These are phyloP conservation scores for Geopemphigus sp. DNA, from an alignment of 1,140 invertebrate genomes.

Conservation along the genomic window DNA sequence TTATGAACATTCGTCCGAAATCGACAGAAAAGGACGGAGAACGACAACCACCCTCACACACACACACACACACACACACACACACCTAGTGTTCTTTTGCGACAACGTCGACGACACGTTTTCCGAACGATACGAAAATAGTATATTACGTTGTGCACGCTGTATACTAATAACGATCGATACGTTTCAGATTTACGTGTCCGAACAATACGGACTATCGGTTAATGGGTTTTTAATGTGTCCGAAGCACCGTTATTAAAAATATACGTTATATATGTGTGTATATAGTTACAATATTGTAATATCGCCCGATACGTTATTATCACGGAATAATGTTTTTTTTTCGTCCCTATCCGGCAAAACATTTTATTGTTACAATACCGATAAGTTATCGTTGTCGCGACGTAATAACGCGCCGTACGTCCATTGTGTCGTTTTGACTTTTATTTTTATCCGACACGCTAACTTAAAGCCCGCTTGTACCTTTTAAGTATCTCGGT, in stretches of 20 bases:
- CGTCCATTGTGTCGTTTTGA: too few species aligned
- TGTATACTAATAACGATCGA: background rate
- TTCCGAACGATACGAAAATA: background rate
- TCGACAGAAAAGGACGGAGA: too few species aligned
- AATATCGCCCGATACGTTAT: background rate
- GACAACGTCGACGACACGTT: background rate
- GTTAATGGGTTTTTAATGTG: background rate
- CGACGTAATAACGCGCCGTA: background rate
- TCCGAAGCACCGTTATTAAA: background rate
- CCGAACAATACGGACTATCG: background rate
- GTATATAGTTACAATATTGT: background rate
- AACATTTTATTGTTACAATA: background rate
- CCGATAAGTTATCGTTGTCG: too few species aligned
- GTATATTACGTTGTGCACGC: background rate
- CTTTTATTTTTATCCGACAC: too few species aligned
- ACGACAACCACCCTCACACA: too few species aligned
- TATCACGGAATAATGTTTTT: background rate
- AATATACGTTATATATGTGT: background rate
- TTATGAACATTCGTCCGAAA: too few species aligned
- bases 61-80: too few species aligned
- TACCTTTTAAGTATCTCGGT: too few species aligned
- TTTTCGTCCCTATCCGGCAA: background rate
- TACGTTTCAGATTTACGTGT: background rate
- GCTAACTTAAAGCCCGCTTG: too few species aligned
- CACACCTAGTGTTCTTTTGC: too few species aligned